Base-by-base conservation (phyloP, 2,888 invertebrate genomes). In the Philereme vetulata region DNA sequence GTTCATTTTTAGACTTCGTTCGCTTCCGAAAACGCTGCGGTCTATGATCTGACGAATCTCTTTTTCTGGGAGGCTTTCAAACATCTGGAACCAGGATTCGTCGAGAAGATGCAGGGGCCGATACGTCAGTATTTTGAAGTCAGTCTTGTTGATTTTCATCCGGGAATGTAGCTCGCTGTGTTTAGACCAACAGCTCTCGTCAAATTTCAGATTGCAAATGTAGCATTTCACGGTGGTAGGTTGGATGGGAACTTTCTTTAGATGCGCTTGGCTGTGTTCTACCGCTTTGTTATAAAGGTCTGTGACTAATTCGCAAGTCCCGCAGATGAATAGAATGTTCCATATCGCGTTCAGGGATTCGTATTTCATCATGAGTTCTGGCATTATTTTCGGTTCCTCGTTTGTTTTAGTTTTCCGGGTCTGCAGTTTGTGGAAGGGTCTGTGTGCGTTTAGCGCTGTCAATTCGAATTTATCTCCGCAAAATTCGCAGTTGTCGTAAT, bases 301-400 rank as follows among this genome's bases (percentile, higher is more conserved):
- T 0, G 77, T 76, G 0, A 80, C 68, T 0, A 81, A 58, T 0
- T 80, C 72, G 40, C 89, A 89, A 0, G 57, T 51, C 0, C 51
- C 36, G 52, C 89, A 89, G 3, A 68, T 56, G 32, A 75, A 88
- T 0, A 86, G 60, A 0, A 87, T 75, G 8, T 86, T 82, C 86
- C 87, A 86, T 6, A 76, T 76, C 0, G 71, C 71, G 6, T 76
- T 75, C 0, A 85, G 59, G 0, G 75, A 75, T 8, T 82, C 67
- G 40, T 86, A 86, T 11, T 78, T 83, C 51, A 77, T 74, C 3
- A 85, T 63, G 0, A 86, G 48, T 2, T 80, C 80, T 0, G 81
- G 75, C 35, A 79, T 56, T 0, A 60, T 32, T 36, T 60, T 36
- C 10, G 10, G 11, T 38, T 6, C 3, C 21, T 44, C 21, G 6